A percentile compares a stretch with the other conserved stretches of the same genome.
Evolutionary conservation across 1,140 invertebrate species (phyloP).

Genomic region (Zaprionus davidi): DNA sequence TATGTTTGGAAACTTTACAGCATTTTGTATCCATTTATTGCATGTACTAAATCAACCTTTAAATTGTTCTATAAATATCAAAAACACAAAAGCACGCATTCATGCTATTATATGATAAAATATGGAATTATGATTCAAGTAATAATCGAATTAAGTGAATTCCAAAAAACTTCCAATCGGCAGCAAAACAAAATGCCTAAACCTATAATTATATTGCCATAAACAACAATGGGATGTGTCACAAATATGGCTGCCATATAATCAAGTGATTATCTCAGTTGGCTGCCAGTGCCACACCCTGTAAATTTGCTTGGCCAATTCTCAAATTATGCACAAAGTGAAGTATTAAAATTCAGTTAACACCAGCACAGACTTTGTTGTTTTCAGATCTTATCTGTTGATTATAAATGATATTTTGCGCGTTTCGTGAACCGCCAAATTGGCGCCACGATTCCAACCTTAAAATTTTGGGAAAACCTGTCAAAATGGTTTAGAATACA

Average conservation of each 20-base stretch:
- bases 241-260: constrained; percentile 58
- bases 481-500: constrained; percentile 64
- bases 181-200: constrained; percentile 54
- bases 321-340: constrained; percentile 38
- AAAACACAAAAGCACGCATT: neutral
- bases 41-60: neutral
- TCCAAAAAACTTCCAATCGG: constrained; percentile 35
- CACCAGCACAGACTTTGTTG: constrained; percentile 1
- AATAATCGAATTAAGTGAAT: constrained; percentile 1
- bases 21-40: constrained; percentile 7
- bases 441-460: constrained; percentile 28
- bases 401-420: constrained; percentile 55
- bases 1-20: neutral
- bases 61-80: neutral
- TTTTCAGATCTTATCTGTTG: constrained; percentile 41
- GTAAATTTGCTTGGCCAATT: constrained; percentile 6
- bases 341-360: constrained; percentile 43
- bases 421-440: constrained; percentile 19
- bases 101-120: constrained; percentile 8
- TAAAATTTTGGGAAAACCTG: constrained; percentile 40
- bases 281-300: constrained; percentile 31
- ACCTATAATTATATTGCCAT: constrained; percentile 62
- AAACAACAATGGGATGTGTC: constrained; percentile 43
- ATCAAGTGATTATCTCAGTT: constrained; percentile 62
- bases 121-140: constrained; percentile 10